A percentile compares a stretch with the other conserved stretches of the same genome.
Evolutionary conservation across 2,113 vertebrate genomes (phyloP).

Genomic region (Crotalus tigris): DNA sequence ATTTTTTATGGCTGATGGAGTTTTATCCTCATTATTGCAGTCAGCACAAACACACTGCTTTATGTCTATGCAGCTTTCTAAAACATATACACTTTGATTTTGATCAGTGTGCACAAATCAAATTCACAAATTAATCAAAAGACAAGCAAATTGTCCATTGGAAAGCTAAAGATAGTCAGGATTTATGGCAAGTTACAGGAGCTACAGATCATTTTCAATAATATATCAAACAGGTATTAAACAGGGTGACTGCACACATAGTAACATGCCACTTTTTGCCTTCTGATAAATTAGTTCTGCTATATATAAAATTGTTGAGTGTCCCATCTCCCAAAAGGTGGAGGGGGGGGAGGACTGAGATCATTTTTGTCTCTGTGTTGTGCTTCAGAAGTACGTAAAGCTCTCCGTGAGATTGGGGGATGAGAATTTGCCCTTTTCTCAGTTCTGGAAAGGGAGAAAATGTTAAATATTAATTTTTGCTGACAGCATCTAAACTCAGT

Average conservation of each 20-base stretch:
- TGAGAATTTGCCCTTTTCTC: neutral
- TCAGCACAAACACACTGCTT: neutral
- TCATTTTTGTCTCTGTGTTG: neutral
- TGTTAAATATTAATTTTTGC: neutral
- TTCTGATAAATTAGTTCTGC: neutral
- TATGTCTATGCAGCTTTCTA: neutral
- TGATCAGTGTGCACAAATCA: neutral
- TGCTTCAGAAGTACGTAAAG: neutral
- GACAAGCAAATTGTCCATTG: neutral
- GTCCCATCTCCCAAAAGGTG: neutral
- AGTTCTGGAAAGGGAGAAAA: neutral
- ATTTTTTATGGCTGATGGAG: neutral
- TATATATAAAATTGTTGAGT: neutral
- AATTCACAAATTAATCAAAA: neutral
- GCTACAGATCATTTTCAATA: neutral
- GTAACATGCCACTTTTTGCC: neutral
- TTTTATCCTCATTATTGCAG: neutral
- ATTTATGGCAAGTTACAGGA: neutral
- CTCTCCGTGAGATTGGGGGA: neutral
- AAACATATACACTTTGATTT: neutral
- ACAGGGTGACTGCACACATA: neutral
- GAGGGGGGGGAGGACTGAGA: too few relatives aligned
- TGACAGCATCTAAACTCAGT: neutral
- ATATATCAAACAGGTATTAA: neutral
- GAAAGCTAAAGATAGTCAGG: neutral